phyloP scores from a whole-genome alignment of 2,888 invertebrate genomes.

The Dioctria rufipes region DNA sequence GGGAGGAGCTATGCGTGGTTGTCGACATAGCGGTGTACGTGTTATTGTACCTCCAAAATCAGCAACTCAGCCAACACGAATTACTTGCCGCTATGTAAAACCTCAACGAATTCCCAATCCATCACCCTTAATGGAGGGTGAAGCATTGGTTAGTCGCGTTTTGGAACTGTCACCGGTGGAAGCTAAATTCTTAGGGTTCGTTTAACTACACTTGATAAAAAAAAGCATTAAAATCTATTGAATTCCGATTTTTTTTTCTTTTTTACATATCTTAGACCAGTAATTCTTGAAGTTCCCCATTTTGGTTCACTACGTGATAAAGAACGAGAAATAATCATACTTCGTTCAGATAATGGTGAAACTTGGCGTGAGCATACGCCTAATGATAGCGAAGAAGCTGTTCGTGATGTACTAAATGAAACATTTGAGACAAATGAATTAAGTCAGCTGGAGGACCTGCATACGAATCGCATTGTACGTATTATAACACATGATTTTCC shows the following conservation, averaged over 20 bases:
- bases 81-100: conserved; percentile 94
- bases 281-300: conserved; percentile 96
- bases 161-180: conserved; percentile 96
- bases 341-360: conserved; percentile 98
- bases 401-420: conserved; percentile 93
- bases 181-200: conserved; percentile 95
- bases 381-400: conserved; percentile 87
- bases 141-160: conserved; percentile 94
- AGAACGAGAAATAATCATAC: conserved; percentile 95
- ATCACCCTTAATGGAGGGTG: conserved; percentile 98
- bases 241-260: no score
- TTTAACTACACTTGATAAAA: conserved; percentile 55
- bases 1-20: conserved; percentile 99
- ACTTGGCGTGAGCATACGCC: conserved; percentile 97
- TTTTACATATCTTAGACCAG: conserved; percentile 76
- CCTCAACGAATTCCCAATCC: conserved; percentile 80
- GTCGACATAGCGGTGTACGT: conserved; percentile 96
- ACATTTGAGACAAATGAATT: conserved; percentile 85
- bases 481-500: conserved; percentile 98
- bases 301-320: conserved; percentile 94
- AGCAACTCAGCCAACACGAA: conserved; percentile 94
- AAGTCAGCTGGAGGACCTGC: conserved; percentile 85
- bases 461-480: conserved; percentile 91
- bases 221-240: neutral
- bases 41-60: conserved; percentile 97